Evolutionary conservation across 2,888 invertebrate species (phyloP), one percentile per base, ranked within the genome.

Genomic region (Drosophila phalerata): DNA sequence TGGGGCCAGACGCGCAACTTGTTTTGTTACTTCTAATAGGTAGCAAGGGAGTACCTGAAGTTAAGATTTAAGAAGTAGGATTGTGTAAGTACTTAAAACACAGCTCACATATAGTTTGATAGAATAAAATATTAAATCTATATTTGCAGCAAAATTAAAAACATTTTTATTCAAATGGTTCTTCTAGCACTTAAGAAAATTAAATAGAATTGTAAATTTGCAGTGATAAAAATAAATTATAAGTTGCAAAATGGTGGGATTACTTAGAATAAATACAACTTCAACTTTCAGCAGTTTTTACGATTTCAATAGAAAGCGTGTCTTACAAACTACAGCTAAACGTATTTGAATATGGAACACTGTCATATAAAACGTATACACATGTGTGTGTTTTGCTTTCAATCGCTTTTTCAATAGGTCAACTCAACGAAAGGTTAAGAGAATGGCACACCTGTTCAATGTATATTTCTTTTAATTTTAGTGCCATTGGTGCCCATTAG

Each of bases 391-490:
- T 11, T 32, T 42, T 15, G 22, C 13, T 19, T 40, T 13, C 15
- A 58, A 62, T 58, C 42, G 4, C 11, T 3, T 28, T 51, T 73
- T 70, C 43, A 53, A 70, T 60, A 64, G 71, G 65, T 71, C 65
- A 76, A 53, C 37, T 25, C 2, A 37, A 8, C 25, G 32, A 73
- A 69, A 74, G 69, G 68, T 57, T 53, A 49, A 56, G 56, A 43
- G 47, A 61, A 73, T 48, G 28, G 13, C 47, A 45, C 75, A 77
- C 49, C 62, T 67, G 72, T 70, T 74, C 61, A 38, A 34, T 37
- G 15, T 55, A 2, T 15, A 45, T 37, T 42, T 42, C n/a, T 60
- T 52, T 58, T 11, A 61, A 68, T 63, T 63, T 47, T 38, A 22
- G 53, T 56, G 38, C 43, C 15, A 70, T 55, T 56, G 53, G 15